Evolutionary conservation across 2,888 invertebrate genomes (phyloP), one percentile per base, ranked within the genome.

Genomic region (Drosophila demipolita): DNA sequence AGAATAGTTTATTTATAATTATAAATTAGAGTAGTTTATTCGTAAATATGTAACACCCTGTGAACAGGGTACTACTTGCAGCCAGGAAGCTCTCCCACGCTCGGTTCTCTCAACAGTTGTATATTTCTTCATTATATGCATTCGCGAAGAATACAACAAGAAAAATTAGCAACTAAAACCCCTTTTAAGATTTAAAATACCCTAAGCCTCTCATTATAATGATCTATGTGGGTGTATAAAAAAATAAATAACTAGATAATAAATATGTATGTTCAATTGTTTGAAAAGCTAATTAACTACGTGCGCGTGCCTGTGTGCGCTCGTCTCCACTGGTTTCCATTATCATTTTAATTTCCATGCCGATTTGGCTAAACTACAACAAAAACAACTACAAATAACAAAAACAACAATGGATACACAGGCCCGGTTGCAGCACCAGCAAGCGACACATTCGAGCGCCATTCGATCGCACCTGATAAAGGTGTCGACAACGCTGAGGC

Each of bases 401-500:
- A 59, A 38, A 52, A 70, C 20, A 36, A 55, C n/a, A 40, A 35
- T 35, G 32, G 55, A 58, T 48, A 86, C 29, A 89, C 70, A 91
- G 60, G 79, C 80, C 26, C 83, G 91, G 11, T 54, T 91, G 66
- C 73, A 82, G 69, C 87, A 82, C 59, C 87, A 84, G 72, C 73
- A 73, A 52, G 84, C 90, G 55, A 93, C 93, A 23, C 90, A 91
- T 66, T 81, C 93, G 52, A 92, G 93, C 66, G 76, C 78, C 26
- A 90, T 89, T 58, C 84, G 93, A 23, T 91, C 92, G 54, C 89
- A 91, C 75, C 72, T 91, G 72, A 81, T 85, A 36, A 87, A 85
- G 69, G 80, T 87, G 62, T 91, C 92, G 49, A 61, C 82, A 11
- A 81, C 82, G 50, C 85, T 83, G 32, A 78, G 82, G 17, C 74